Evolutionary conservation across 2,888 invertebrate species (phyloP), one percentile per base, ranked within the genome.

Genomic region (Rugalucina vietnamica): DNA sequence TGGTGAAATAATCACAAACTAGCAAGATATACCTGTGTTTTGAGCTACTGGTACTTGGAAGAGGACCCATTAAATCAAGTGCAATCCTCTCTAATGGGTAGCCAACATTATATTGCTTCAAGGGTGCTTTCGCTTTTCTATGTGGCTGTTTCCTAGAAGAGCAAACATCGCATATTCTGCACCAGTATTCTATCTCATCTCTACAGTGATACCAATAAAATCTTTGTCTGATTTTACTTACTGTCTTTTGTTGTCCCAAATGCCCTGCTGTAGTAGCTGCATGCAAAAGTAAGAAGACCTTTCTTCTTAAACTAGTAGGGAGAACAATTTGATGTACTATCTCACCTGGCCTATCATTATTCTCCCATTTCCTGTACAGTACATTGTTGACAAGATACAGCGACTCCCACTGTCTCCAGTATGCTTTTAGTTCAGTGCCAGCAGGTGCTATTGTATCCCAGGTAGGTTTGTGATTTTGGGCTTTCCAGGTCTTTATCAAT

Each of bases 61-160:
- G 54, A 21, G 54, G 54, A 21, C 54, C 54, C 54, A 54, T 14
- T 4, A 54, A 4, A 21, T 54, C 54, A 5, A 54, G 18, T 14
- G 54, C 54, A 54, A 54, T 24, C 10, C 54, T 8, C 21, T 54
- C 54, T 14, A 54, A 21, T 12, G 54, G n/a, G n/a, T 54, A 54
- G n/a, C 54, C 54, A n/a, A 54, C 54, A 54, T 54, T 54, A 21
- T 54, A 54, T 69, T 69, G 32, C n/a, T n/a, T n/a, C n/a, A n/a
- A n/a, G n/a, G n/a, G n/a, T n/a, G n/a, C n/a, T n/a, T n/a, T n/a
- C n/a, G 69, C 34, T 69, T 32, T 69, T 27, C 36, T 69, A 24
- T 69, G 24, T 4, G 69, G 34, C 29, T 34, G 32, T 27, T 69
- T 69, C 24, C 32, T 69, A 12, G 29, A 69, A 21, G 69, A 4